Evolutionary conservation across 2,888 invertebrate genomes (phyloP).

Genomic region (Criorhina ranunculi): DNA sequence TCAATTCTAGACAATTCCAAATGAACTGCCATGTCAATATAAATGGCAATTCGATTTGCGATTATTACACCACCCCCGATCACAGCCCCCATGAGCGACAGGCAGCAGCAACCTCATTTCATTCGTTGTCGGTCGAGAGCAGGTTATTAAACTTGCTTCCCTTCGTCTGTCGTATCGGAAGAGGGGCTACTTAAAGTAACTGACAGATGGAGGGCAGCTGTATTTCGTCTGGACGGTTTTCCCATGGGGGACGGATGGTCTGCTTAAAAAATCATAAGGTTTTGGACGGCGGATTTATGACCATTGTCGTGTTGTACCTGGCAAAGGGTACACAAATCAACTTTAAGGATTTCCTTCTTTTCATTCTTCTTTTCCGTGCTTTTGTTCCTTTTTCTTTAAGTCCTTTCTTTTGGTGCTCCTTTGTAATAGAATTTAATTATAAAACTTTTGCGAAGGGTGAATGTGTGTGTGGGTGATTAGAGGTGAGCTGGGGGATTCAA

Average conservation of each 20-base stretch:
- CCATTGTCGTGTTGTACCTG: constrained; percentile 55
- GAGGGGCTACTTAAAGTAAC: constrained; percentile 38
- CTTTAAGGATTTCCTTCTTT: constrained; percentile 65
- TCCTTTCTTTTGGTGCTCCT: constrained; percentile 24
- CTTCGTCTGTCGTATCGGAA: constrained; percentile 3
- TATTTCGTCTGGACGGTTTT: constrained; percentile 57
- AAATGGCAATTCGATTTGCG: constrained; percentile 75
- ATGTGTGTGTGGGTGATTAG: constrained; percentile 23
- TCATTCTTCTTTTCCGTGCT: not conserved
- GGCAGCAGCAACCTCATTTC: constrained; percentile 32
- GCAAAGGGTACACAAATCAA: constrained; percentile 68
- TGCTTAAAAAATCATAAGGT: constrained; percentile 72
- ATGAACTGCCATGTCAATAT: constrained; percentile 74
- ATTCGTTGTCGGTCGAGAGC: not conserved
- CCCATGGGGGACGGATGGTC: constrained; percentile 1
- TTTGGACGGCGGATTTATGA: constrained; percentile 57
- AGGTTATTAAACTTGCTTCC: constrained; percentile 67
- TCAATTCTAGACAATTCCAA: constrained; percentile 70
- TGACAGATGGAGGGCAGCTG: constrained; percentile 54
- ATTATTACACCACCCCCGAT: constrained; percentile 59
- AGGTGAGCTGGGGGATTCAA: not conserved
- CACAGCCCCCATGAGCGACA: not conserved
- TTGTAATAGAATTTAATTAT: constrained; percentile 73
- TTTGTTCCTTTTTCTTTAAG: constrained; percentile 29
- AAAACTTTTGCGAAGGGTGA: constrained; percentile 66